These are phyloP conservation scores for Melanotaenia duboulayi DNA, from an alignment of 2,113 vertebrate genomes.

Conservation along the genomic window DNA sequence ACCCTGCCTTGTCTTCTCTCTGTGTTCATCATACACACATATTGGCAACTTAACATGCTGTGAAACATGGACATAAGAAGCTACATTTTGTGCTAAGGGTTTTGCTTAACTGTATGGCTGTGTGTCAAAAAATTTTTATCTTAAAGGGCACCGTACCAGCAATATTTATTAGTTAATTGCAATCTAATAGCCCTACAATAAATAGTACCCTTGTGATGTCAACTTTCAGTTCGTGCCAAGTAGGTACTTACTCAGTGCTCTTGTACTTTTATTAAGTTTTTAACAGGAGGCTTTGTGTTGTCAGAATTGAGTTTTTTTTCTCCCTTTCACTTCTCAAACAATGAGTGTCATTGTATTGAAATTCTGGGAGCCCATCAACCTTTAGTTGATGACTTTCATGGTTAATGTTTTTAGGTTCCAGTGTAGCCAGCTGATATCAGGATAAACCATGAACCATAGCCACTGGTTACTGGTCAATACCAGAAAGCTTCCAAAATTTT, in stretches of 20 bases:
- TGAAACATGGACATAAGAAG: constrained; percentile 54
- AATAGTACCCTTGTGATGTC: constrained; percentile 26
- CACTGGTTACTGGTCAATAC: background rate
- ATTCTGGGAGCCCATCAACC: background rate
- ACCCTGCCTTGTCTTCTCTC: constrained; percentile 3
- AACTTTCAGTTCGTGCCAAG: constrained; percentile 21
- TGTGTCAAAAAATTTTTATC: constrained; percentile 1
- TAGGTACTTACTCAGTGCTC: constrained; percentile 2
- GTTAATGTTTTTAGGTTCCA: background rate
- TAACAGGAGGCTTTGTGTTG: constrained; percentile 48
- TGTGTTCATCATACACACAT: constrained; percentile 24
- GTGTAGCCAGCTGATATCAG: background rate
- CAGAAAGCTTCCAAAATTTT: background rate
- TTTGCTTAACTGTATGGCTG: background rate
- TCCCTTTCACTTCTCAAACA: constrained; percentile 32
- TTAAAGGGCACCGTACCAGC: background rate
- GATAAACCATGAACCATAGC: background rate
- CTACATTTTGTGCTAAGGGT: constrained; percentile 39
- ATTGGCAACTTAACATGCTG: constrained; percentile 61
- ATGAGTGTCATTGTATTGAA: constrained; percentile 48
- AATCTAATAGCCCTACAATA: constrained; percentile 41
- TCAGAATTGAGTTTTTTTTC: constrained; percentile 24
- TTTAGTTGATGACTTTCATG: background rate
- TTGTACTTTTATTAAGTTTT: constrained; percentile 9
- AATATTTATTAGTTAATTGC: constrained; percentile 35